Conservation (phyloP, 1,140 invertebrate species). For the Theocolax elegans region DNA sequence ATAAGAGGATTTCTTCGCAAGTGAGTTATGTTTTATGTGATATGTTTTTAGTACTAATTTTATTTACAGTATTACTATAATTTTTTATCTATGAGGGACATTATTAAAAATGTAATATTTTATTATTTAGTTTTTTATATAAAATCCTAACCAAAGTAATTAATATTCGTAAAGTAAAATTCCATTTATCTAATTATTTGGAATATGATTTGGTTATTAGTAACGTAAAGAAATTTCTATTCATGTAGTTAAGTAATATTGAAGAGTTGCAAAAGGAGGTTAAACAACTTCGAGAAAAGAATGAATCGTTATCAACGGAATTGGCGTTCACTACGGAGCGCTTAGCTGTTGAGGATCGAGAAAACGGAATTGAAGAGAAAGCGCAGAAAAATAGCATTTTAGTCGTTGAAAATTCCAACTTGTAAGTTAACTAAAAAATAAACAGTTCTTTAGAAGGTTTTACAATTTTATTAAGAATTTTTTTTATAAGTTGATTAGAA, state of each 20-base stretch:
- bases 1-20: constrained; percentile 67
- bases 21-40: constrained; percentile 52
- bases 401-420: constrained; percentile 50
- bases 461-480: neutral
- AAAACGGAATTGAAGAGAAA: constrained; percentile 69
- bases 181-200: too few relatives aligned
- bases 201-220: too few relatives aligned
- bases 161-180: too few relatives aligned
- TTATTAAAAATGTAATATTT: too few relatives aligned
- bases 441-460: neutral
- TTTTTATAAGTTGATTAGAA: neutral
- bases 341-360: constrained; percentile 62
- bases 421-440: constrained; percentile 45
- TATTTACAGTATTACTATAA: too few relatives aligned
- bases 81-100: too few relatives aligned
- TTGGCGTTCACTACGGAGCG: constrained; percentile 58
- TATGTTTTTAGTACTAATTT: too few relatives aligned
- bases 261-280: constrained; percentile 53
- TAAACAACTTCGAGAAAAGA: constrained; percentile 64
- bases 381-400: constrained; percentile 50
- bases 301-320: constrained; percentile 62
- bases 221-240: too few relatives aligned
- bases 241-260: constrained; percentile 41
- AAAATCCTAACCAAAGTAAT: too few relatives aligned
- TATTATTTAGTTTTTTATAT: too few relatives aligned